Conservation (phyloP, 1,140 invertebrate species). For the Drosophila trapezifrons region DNA sequence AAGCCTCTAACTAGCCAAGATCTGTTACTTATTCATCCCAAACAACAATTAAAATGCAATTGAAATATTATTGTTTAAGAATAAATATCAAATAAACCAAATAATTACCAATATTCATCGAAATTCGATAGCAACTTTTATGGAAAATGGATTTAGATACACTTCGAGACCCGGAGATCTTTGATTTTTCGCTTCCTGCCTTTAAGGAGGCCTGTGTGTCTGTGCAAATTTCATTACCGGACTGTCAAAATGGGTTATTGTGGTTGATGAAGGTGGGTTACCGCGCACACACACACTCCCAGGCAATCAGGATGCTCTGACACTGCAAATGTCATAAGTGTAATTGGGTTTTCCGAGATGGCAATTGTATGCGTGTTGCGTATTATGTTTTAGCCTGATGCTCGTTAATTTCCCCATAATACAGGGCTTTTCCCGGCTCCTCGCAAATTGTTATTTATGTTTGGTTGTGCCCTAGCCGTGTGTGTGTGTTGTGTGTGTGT, state of each 20-base stretch:
- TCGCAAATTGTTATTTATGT: constrained; percentile 21
- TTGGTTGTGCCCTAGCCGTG: no score
- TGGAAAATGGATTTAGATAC: constrained; percentile 14
- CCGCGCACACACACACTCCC: constrained; percentile 3
- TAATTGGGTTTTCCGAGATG: constrained; percentile 69
- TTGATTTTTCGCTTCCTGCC: constrained; percentile 23
- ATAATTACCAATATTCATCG: no score
- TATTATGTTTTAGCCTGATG: constrained; percentile 40
- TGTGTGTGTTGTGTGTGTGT: neutral
- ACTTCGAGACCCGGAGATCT: neutral
- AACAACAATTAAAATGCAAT: neutral
- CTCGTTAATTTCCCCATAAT: constrained; percentile 47
- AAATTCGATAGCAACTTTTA: constrained; percentile 2
- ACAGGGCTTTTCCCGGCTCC: constrained; percentile 2
- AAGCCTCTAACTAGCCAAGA: no score
- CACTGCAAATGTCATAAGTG: constrained; percentile 70
- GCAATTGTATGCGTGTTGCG: constrained; percentile 29
- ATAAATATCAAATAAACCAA: neutral
- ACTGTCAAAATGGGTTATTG: constrained; percentile 13
- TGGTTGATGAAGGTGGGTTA: neutral
- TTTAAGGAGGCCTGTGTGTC: constrained; percentile 14
- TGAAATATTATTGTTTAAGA: neutral
- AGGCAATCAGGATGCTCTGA: constrained; percentile 29
- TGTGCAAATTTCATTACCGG: constrained; percentile 48
- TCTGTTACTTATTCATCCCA: no score